Conservation (phyloP, 2,113 vertebrate species). For the Chrysemys picta region DNA sequence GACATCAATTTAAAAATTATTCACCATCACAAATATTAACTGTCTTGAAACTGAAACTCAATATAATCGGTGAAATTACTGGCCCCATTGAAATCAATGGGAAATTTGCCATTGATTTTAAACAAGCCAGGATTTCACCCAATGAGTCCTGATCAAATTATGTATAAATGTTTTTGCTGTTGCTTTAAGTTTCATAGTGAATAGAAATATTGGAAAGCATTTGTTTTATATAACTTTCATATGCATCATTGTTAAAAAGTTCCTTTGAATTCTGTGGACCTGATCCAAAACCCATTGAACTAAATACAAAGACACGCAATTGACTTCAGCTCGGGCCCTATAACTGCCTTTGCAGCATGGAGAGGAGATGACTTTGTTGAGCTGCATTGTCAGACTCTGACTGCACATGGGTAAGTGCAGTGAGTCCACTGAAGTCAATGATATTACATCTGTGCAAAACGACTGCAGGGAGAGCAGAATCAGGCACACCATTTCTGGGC, state of each 20-base stretch:
- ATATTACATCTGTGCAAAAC: not conserved
- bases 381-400: fast-evolving
- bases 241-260: not conserved
- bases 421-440: not conserved
- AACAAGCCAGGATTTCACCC: not conserved
- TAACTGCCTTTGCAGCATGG: fast-evolving
- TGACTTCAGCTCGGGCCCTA: not conserved
- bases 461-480: not conserved
- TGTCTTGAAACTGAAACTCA: not conserved
- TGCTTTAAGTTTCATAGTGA: not conserved
- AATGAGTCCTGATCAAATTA: fast-evolving
- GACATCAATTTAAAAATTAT: not conserved
- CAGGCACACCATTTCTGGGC: not conserved
- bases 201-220: fast-evolving
- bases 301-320: not conserved
- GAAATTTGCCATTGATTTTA: not conserved
- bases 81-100: not conserved
- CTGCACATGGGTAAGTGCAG: not conserved
- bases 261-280: not conserved
- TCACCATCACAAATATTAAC: not conserved
- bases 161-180: not conserved
- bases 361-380: fast-evolving
- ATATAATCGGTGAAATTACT: not conserved
- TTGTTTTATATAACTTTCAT: not conserved
- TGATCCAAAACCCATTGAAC: not conserved